A percentile compares a stretch with the other conserved stretches of the same genome.
Evolutionary conservation across 2,797 vertebrate species (phyloP).

Genomic region (Enteromius fasciolatus): DNA sequence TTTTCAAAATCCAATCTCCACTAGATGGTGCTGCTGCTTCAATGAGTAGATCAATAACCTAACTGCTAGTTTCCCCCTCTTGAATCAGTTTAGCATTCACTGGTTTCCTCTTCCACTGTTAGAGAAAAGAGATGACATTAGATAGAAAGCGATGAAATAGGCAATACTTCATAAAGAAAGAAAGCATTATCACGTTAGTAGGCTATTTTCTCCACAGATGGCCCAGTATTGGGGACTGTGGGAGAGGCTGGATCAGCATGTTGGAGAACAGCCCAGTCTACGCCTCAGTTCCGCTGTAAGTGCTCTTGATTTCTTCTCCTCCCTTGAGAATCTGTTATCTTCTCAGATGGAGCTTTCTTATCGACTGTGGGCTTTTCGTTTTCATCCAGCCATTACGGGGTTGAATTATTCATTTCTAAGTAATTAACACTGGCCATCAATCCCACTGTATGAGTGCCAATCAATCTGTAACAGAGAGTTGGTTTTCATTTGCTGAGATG

Average conservation of each 20-base stretch:
- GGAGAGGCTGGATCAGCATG: conserved; percentile 59
- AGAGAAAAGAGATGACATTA: not conserved
- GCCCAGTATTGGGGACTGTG: not conserved
- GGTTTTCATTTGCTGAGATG: conserved; percentile 47
- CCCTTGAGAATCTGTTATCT: conserved; percentile 68
- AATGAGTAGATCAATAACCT: conserved; percentile 9
- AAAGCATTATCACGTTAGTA: not conserved
- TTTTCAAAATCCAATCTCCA: conserved; percentile 55
- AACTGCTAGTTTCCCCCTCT: not conserved
- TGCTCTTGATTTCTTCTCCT: conserved; percentile 57
- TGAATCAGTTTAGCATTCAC: not conserved
- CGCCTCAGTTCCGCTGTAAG: conserved; percentile 61
- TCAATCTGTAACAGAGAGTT: conserved; percentile 57
- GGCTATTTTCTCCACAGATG: conserved; percentile 12
- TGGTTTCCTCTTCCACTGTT: not conserved
- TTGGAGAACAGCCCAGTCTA: conserved; percentile 52
- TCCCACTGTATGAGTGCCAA: conserved; percentile 61
- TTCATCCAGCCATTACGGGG: conserved; percentile 72
- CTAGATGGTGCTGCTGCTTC: conserved; percentile 66
- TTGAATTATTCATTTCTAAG: conserved; percentile 78
- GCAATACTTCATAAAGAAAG: not conserved
- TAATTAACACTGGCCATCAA: conserved; percentile 74
- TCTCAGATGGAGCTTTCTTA: conserved; percentile 71
- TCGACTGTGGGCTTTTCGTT: conserved; percentile 73
- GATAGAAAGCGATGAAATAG: not conserved